Conservation (phyloP, 2,888 invertebrate genomes). For the Camptogramma bilineatum region DNA sequence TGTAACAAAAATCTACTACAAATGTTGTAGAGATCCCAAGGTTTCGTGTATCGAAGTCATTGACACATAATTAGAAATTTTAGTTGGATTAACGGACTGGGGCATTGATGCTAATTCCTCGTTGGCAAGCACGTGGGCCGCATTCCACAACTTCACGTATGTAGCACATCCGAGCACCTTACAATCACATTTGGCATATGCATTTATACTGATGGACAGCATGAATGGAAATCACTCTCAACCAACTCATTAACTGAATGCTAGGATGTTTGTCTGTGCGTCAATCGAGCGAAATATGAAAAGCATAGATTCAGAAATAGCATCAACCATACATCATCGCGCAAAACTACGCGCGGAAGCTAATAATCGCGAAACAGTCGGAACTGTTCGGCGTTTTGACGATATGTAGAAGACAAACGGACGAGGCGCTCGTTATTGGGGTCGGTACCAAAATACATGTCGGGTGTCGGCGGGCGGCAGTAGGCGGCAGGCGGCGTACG, state of each 20-base stretch:
- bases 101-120: background rate
- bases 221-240: conserved; percentile 19
- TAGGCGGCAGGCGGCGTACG: conserved; percentile 81
- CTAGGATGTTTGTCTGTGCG: conserved; percentile 5
- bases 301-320: background rate
- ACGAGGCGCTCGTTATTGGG: conserved; percentile 81
- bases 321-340: background rate
- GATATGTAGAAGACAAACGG: conserved; percentile 81
- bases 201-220: conserved; percentile 7
- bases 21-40: background rate
- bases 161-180: background rate
- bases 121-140: conserved; percentile 23
- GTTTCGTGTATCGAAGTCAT: background rate
- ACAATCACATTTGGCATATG: conserved; percentile 14
- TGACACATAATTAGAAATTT: background rate
- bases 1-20: background rate
- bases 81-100: background rate
- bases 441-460: conserved; percentile 84
- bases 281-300: background rate
- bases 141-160: conserved; percentile 22
- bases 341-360: conserved; percentile 33
- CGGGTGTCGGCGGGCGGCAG: conserved; percentile 74
- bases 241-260: background rate
- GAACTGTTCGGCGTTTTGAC: conserved; percentile 78
- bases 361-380: conserved; percentile 63